Base-by-base conservation (phyloP, 2,888 invertebrate genomes). In the Aspidiotus destructor region DNA sequence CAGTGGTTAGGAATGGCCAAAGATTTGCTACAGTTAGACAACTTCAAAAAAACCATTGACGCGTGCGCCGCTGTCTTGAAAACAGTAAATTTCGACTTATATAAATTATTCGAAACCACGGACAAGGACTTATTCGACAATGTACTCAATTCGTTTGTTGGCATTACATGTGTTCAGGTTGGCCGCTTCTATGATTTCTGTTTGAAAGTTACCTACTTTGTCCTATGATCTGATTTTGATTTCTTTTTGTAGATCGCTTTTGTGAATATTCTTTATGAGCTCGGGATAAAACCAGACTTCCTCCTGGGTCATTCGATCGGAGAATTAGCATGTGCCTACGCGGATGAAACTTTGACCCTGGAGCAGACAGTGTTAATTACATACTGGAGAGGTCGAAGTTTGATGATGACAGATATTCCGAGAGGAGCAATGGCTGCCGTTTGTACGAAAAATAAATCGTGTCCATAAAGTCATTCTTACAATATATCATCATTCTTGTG, bases 331-430 rank as follows among this genome's bases (percentile, higher is more conserved):
- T 85, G 85, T 76, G 84, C 83, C 8, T 85, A 85, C 75, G 84
- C 84, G 68, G 85, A 85, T 75, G 95, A 93, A 13, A 89, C 92
- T 60, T 86, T 98, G 74, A 94, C 93, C 8, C 87, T 89, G 1
- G 95, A 95, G 77, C 96, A 99, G 80, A 88, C 95, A 0, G 88
- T 97, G 67, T 79, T 96, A 73, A 88, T 94, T 60, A 95, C 98
- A 41, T 98, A 92, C 80, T 92, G 92, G 85, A 84, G 98, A 78
- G 95, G 95, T 13, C 85, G 86, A 74, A 87, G 88, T 74, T 87
- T 93, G 73, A 78, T 86, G 73, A 90, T 92, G 74, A 85, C 88
- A 8, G 81, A 83, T 73, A 78, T 92, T 73, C 77, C 84, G 9
- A 79, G 82, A 40, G 93, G 92, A 52, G 86, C 85, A 64, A 96